A percentile compares a stretch with the other conserved stretches of the same genome.
Evolutionary conservation across 2,888 invertebrate species (phyloP).

Genomic region (Eulithis testata): DNA sequence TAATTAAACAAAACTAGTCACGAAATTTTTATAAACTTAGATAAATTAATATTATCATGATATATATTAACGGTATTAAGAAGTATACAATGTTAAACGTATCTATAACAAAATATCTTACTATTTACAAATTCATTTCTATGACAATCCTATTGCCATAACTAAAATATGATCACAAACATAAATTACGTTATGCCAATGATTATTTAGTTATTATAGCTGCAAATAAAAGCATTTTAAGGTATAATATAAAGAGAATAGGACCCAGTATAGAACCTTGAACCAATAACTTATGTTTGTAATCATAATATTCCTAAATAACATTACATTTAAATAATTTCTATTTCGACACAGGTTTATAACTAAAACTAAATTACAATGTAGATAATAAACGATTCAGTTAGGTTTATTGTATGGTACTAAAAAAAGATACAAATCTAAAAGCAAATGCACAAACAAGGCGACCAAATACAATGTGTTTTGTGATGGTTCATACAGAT

Average conservation of each 20-base stretch:
- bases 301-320: conserved; percentile 39
- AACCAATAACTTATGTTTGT: conserved; percentile 37
- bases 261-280: conserved; percentile 27
- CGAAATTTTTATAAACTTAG: conserved; percentile 56
- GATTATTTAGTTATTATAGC: conserved; percentile 26
- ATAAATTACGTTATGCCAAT: conserved; percentile 37
- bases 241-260: conserved; percentile 18
- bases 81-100: conserved; percentile 64
- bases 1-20: conserved; percentile 82
- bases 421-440: conserved; percentile 67
- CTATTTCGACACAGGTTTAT: conserved; percentile 44
- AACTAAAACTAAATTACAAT: conserved; percentile 50
- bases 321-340: conserved; percentile 47
- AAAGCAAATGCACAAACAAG: conserved; percentile 81
- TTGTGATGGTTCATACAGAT: conserved; percentile 70
- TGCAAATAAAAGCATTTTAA: conserved; percentile 30
- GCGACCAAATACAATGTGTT: conserved; percentile 65
- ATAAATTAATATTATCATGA: conserved; percentile 53
- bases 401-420: conserved; percentile 52
- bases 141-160: conserved; percentile 45
- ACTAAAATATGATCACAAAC: conserved; percentile 37
- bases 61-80: conserved; percentile 60
- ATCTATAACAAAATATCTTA: conserved; percentile 52
- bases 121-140: conserved; percentile 61
- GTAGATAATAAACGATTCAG: conserved; percentile 52